Base-by-base conservation (phyloP, 2,888 invertebrate genomes). In the Cheilosia grossa region DNA sequence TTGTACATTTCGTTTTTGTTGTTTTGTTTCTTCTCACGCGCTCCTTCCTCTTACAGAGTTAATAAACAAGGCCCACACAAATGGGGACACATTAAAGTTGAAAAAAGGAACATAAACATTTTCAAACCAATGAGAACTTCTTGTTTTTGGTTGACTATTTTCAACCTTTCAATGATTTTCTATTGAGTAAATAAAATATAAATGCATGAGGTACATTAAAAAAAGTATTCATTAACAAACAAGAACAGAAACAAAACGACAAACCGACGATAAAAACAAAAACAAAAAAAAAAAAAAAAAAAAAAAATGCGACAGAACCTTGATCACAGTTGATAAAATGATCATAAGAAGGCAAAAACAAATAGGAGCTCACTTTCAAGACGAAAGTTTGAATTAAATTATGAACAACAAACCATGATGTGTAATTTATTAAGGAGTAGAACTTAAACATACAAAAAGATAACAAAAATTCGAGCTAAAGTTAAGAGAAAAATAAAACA, bases 381-480 rank as follows among this genome's bases (percentile, higher is more conserved):
- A 47, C 19, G 37, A 53, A 49, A 74, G 21, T 49, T 49, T 33
- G 42, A 24, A 47, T 33, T 47, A 69, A 53, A 61, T 69, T 53
- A 72, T 42, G 42, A 47, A 40, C 10, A 75, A 64, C 37, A 56
- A 58, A 54, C 69, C 54, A 83, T 83, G 83, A 79, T 83, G 83
- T 83, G 83, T 83, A 83, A 83, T 83, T 83, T 83, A 83, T 83
- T 74, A 73, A 73, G 53, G 54, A 73, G 73, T 61, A 53, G 53
- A 72, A 70, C 70, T 70, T 81, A 74, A 70, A 56, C 61, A 13
- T 9, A 30, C 9, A 30, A 9, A 66, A 47, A 10, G 61, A 61
- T 40, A 13, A 51, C 21, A 21, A 56, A 70, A 47, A 53, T 30
- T 24, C 40, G 53, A 66, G 19, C 10, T 44, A 58, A 53, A 79